phyloP scores from a whole-genome alignment of 2,113 vertebrate genomes.

The Tachysurus vachellii region DNA sequence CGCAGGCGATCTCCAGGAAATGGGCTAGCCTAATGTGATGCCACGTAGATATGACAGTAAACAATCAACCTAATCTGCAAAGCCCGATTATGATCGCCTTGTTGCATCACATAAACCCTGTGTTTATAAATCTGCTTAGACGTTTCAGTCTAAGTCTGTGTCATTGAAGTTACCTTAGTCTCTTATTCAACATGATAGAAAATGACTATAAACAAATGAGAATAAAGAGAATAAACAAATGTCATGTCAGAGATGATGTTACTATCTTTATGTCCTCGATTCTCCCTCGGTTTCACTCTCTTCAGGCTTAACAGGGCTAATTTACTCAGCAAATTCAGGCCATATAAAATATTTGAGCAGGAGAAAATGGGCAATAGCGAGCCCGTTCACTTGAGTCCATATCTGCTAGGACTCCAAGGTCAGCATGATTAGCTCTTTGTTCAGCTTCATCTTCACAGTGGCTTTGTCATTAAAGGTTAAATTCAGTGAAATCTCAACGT shows the following conservation, averaged over 20 bases:
- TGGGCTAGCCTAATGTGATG: constrained; percentile 23
- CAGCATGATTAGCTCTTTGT: constrained; percentile 28
- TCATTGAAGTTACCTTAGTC: constrained; percentile 7
- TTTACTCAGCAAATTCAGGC: not conserved
- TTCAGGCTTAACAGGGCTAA: not conserved
- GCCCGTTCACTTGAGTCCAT: not conserved
- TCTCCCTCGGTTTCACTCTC: constrained; percentile 5
- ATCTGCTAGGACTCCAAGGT: constrained; percentile 34
- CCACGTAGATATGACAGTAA: constrained; percentile 18
- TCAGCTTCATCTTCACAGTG: constrained; percentile 16
- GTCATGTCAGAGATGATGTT: not conserved
- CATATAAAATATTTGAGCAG: not conserved
- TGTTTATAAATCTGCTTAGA: constrained; percentile 24
- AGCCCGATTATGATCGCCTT: not conserved
- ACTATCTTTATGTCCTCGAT: constrained; percentile 12
- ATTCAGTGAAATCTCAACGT: constrained; percentile 1
- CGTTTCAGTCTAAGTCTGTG: not conserved
- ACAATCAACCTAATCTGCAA: constrained; percentile 28
- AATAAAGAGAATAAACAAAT: constrained; percentile 10
- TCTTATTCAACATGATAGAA: constrained; percentile 32
- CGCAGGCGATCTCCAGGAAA: not conserved
- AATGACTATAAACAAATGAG: too few relatives aligned
- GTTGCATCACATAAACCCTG: not conserved
- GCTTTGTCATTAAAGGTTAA: not conserved
- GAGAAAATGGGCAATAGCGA: not conserved